Evolutionary conservation across 2,113 vertebrate genomes (phyloP).

Genomic region (Clarias batrachus): DNA sequence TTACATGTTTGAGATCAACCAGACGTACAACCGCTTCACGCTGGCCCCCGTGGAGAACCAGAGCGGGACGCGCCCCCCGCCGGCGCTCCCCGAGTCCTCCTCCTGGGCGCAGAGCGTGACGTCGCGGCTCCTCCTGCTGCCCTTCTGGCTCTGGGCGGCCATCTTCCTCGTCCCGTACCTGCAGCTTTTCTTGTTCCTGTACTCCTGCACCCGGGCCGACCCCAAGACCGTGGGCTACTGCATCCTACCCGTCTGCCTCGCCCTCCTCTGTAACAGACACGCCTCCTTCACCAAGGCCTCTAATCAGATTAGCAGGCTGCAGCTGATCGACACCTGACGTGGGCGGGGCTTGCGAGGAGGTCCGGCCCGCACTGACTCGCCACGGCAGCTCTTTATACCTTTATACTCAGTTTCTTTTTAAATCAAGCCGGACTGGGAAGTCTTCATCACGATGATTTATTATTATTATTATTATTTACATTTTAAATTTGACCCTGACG

Average conservation of each 20-base stretch:
- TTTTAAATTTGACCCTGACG: neutral
- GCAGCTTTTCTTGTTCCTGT: slow-evolving; percentile 95
- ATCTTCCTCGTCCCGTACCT: slow-evolving; percentile 92
- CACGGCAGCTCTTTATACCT: neutral
- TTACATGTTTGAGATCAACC: slow-evolving; percentile 92
- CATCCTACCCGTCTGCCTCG: slow-evolving; percentile 91
- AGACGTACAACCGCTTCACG: slow-evolving; percentile 85
- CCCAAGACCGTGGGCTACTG: slow-evolving; percentile 93
- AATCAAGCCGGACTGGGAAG: neutral
- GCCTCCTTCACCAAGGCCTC: slow-evolving; percentile 83
- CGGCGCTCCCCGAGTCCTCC: slow-evolving; percentile 68
- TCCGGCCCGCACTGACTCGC: neutral
- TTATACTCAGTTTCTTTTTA: neutral
- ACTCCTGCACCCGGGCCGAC: slow-evolving; percentile 94
- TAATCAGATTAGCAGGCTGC: slow-evolving; percentile 86
- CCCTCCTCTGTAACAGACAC: slow-evolving; percentile 88
- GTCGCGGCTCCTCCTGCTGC: slow-evolving; percentile 81
- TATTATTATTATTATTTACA: neutral
- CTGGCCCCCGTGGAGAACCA: slow-evolving; percentile 83
- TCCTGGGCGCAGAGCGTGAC: slow-evolving; percentile 71
- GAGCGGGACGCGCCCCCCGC: slow-evolving; percentile 72
- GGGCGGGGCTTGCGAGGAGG: neutral
- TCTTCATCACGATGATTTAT: neutral
- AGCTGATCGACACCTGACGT: slow-evolving; percentile 86
- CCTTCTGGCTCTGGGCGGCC: slow-evolving; percentile 88